Evolutionary conservation across 2,113 vertebrate species (phyloP).

Genomic region (Aegypius monachus): DNA sequence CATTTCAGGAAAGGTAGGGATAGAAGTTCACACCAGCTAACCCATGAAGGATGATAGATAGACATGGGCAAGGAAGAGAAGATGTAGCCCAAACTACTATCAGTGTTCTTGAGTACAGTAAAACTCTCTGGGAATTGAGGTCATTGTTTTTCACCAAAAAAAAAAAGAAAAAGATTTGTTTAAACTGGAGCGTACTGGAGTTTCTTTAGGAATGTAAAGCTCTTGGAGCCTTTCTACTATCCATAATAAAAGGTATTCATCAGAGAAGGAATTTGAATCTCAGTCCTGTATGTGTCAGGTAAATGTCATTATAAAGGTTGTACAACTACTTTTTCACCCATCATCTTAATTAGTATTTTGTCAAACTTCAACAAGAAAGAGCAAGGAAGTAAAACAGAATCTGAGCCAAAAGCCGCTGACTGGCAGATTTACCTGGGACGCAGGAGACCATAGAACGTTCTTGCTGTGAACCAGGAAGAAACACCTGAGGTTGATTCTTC

Average conservation of each 20-base stretch:
- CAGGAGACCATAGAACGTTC: fast-evolving
- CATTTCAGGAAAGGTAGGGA: background rate
- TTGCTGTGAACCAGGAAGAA: background rate
- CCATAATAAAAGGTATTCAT: background rate
- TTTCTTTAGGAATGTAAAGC: background rate
- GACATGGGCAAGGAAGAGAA: background rate
- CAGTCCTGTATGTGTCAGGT: background rate
- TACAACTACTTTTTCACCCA: background rate
- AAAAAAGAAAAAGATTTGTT: background rate
- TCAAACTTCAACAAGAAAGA: background rate
- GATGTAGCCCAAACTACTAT: background rate
- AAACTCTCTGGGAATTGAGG: background rate
- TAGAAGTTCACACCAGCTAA: background rate
- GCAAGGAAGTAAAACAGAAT: background rate
- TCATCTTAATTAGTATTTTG: background rate
- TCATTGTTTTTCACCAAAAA: background rate
- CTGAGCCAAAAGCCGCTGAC: background rate
- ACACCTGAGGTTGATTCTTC: background rate
- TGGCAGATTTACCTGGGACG: background rate
- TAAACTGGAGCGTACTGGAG: background rate
- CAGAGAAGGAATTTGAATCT: background rate
- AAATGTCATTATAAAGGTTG: background rate
- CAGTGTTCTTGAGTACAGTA: background rate
- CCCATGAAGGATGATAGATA: background rate
- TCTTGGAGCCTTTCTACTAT: background rate